Evolutionary conservation across 2,113 vertebrate genomes (phyloP), one percentile per base, ranked within the genome.

Genomic region (Odobenus rosmarus): DNA sequence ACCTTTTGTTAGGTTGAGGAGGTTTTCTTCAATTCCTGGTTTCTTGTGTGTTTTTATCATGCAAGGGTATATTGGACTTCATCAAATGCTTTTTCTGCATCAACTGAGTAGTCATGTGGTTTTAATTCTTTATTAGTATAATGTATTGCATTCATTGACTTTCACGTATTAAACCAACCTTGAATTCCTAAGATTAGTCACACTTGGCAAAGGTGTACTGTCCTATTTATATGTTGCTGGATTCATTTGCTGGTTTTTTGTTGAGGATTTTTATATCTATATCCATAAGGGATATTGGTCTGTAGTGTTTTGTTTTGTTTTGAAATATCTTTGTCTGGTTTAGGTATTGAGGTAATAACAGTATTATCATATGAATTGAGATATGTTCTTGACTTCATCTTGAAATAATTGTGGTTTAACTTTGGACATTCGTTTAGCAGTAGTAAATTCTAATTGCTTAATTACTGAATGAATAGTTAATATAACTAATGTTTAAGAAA

Each of bases 131-230:
- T 83, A 31, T 87, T 91, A 95, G 64, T 72, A 59, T n/a, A 42
- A 0, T 83, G 5, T 84, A 67, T 74, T 95, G 42, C 1, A 62
- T 55, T 90, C 76, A 51, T 92, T 90, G 69, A 90, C 6, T 85
- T 93, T 86, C 31, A 88, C 59, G n/a, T 93, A n/a, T 64, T 72
- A 96, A 94, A 62, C 74, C 67, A 94, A 59, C 23, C 23, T 82
- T 91, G 71, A 96, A 88, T 97, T 93, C 57, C 62, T 92, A 64
- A 59, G 57, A 36, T 94, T 90, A 95, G 64, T 39, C 59, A 86
- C 13, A 42, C 15, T 93, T 85, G 84, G 6, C 26, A 81, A 88
- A 81, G 39, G 31, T 83, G 28, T 92, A 39, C 42, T 79, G 13
- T 76, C 14, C 42, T 88, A 59, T 88, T 95, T 77, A 71, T 80